Percentiles rank a stretch among this genome's conserved stretches.
phyloP scores from a whole-genome alignment of 2,888 invertebrate genomes.

The Eretmocerus hayati region DNA sequence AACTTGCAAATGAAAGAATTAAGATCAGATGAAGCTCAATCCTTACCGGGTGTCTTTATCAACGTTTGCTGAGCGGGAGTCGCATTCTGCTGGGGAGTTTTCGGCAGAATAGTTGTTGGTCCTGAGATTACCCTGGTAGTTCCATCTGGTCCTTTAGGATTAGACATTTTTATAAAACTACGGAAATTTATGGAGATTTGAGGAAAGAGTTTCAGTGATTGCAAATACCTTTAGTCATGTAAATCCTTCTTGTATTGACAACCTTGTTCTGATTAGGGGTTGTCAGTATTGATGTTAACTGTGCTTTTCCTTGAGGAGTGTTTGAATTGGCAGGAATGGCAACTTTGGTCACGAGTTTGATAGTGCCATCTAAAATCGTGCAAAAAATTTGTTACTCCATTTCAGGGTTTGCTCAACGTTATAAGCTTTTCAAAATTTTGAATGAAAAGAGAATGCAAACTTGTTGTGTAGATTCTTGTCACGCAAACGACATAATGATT shows the following conservation, averaged over 20 bases:
- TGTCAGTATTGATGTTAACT: conserved; percentile 59
- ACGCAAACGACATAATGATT: too few relatives aligned
- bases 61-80: conserved; percentile 45
- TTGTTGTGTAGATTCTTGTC: too few relatives aligned
- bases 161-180: conserved; percentile 3
- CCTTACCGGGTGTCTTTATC: conserved; percentile 41
- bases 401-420: too few relatives aligned
- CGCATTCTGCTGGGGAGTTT: conserved; percentile 44
- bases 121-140: conserved; percentile 58
- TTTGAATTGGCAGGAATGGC: conserved; percentile 53
- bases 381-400: too few relatives aligned
- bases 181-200: background rate
- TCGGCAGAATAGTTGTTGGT: conserved; percentile 54
- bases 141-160: conserved; percentile 51
- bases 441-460: too few relatives aligned
- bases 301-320: conserved; percentile 55
- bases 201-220: background rate
- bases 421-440: too few relatives aligned
- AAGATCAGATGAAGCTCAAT: background rate
- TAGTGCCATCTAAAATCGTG: conserved; percentile 51
- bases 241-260: conserved; percentile 60
- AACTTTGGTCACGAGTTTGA: conserved; percentile 61
- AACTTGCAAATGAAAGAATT: background rate
- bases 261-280: conserved; percentile 60
- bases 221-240: conserved; percentile 63